These are phyloP conservation scores for Todiramphus chloris DNA, from an alignment of 2,113 vertebrate genomes.

Conservation along the genomic window DNA sequence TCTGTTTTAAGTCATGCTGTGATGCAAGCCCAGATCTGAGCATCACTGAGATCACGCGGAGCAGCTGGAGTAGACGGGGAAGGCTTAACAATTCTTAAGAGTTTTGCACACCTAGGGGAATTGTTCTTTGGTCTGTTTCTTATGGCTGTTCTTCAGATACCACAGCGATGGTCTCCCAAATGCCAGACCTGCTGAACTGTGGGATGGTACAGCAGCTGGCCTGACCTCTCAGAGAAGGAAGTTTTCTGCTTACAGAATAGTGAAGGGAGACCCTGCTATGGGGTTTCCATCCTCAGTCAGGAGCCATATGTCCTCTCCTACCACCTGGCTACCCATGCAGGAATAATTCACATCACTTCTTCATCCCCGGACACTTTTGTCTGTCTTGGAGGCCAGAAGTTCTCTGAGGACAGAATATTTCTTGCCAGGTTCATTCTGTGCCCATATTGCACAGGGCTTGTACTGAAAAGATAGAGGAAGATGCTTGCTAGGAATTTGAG, in stretches of 20 bases:
- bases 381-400: background rate
- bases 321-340: background rate
- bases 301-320: background rate
- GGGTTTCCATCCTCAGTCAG: background rate
- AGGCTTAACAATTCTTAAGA: background rate
- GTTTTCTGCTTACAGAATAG: background rate
- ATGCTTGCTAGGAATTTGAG: background rate
- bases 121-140: background rate
- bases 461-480: background rate
- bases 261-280: background rate
- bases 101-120: background rate
- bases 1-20: background rate
- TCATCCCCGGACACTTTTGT: background rate
- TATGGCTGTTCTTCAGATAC: background rate
- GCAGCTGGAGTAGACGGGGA: background rate
- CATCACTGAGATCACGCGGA: accelerated
- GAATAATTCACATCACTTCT: background rate
- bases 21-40: background rate
- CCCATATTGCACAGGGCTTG: background rate
- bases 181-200: background rate
- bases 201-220: background rate
- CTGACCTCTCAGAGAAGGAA: background rate
- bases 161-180: background rate
- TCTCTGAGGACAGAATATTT: background rate
- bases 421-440: background rate